Base-by-base conservation (phyloP, 2,888 invertebrate genomes). In the Quadroppia sp. region DNA sequence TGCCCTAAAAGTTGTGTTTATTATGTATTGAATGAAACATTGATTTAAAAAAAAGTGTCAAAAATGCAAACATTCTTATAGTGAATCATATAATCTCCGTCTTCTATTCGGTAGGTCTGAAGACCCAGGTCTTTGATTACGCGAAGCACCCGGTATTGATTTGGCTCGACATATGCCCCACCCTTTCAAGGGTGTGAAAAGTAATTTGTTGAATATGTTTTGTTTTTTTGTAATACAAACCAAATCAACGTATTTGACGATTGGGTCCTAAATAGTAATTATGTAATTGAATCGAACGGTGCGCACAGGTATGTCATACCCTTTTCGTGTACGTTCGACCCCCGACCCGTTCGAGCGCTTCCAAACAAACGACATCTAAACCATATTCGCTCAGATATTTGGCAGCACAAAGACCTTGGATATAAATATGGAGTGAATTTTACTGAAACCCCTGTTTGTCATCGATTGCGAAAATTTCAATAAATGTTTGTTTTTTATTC, bases 321-420 rank as follows among this genome's bases (percentile, higher is more conserved):
- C 53, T 20, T 56, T 56, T 56, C 11, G 81, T 82, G 48, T 76
- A 79, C 15, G 81, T 81, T 56, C 82, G 72, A 13, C 82, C 82
- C 9, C 82, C 82, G 6, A 82, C 81, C 42, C 82, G 74, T 74
- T 81, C 80, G 56, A 80, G 76, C 13, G 82, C 82, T 77, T 82
- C 82, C 56, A 82, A 75, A 11, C 81, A 80, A 4, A 81, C 13
- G 2, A 81, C 81, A 72, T 79, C 78, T 2, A 80, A 36, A 6
- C 80, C 80, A 45, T 77, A 73, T 72, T 80, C 79, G 0, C 76
- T 74, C n/a, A 82, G 74, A 71, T 79, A 76, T 75, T 79, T 79
- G 6, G 81, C 81, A 23, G 81, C 80, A 9, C 79, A 78, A 50
- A 82, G 76, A 61, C 82, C 81, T 81, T n/a, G n/a, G n/a, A n/a